Conservation (phyloP, 2,888 invertebrate genomes). For the Scrobipalpa atriplicella region DNA sequence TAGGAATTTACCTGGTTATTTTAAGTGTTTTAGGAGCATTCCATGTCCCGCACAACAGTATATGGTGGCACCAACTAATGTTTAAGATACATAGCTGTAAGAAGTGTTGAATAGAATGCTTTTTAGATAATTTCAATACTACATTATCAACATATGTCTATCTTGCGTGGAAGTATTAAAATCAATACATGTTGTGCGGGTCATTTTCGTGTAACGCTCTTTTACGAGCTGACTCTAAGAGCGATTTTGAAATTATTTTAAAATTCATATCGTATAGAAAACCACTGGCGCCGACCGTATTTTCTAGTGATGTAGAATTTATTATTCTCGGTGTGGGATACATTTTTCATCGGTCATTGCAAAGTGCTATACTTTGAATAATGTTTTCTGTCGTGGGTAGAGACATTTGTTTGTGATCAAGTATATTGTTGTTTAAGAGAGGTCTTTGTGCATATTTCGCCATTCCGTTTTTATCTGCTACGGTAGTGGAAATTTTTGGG, state of each 20-base stretch:
- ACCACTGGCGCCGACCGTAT: neutral
- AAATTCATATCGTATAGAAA: neutral
- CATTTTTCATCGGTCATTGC: conserved; percentile 24
- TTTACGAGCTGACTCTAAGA: neutral
- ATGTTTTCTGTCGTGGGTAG: neutral
- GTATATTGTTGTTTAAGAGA: neutral
- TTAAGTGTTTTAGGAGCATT: too few relatives aligned
- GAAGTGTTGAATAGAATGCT: too few relatives aligned
- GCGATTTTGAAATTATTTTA: neutral
- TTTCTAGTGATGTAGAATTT: conserved; percentile 21
- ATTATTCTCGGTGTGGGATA: conserved; percentile 11
- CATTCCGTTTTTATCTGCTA: neutral
- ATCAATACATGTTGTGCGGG: too few relatives aligned
- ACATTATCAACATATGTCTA: too few relatives aligned
- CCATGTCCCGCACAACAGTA: too few relatives aligned
- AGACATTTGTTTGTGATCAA: neutral
- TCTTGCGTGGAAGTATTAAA: too few relatives aligned
- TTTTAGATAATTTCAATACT: too few relatives aligned
- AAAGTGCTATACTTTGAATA: conserved; percentile 22
- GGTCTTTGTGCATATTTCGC: neutral
- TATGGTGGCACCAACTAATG: too few relatives aligned
- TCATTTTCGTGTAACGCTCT: too few relatives aligned
- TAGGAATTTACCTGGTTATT: too few relatives aligned
- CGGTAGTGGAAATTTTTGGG: neutral
- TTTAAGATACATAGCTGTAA: too few relatives aligned